These are phyloP conservation scores for Rhodophaea formosa DNA, from an alignment of 2,888 invertebrate genomes.

Conservation along the genomic window DNA sequence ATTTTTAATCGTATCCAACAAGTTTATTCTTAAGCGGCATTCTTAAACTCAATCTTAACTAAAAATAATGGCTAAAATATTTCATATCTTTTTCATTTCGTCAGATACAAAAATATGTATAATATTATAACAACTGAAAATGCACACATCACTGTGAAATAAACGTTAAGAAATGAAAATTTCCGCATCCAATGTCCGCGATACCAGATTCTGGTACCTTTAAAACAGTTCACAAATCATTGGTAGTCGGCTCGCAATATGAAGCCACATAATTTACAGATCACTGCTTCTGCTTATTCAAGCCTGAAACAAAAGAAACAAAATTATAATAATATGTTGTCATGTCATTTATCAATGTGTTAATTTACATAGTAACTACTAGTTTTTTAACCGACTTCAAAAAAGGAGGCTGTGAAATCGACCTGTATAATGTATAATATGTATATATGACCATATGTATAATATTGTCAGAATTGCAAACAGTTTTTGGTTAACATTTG, in stretches of 20 bases:
- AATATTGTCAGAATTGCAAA: no score
- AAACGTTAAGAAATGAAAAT: slow-evolving; percentile 62
- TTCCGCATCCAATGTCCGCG: slow-evolving; percentile 55
- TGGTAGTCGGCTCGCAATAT: slow-evolving; percentile 61
- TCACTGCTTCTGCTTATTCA: slow-evolving; percentile 50
- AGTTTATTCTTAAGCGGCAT: slow-evolving; percentile 73
- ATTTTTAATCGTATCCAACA: slow-evolving; percentile 77
- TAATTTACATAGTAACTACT: no score
- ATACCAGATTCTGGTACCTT: slow-evolving; percentile 59
- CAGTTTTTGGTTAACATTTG: no score
- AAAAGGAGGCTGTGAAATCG: no score
- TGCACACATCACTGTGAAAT: slow-evolving; percentile 70
- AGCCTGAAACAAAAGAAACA: slow-evolving; percentile 53
- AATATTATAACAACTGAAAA: slow-evolving; percentile 72
- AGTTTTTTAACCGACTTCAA: no score
- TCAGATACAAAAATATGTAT: slow-evolving; percentile 77
- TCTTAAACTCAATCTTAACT: slow-evolving; percentile 70
- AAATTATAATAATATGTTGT: not conserved
- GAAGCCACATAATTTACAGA: slow-evolving; percentile 61
- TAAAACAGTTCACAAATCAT: slow-evolving; percentile 68
- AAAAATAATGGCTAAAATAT: slow-evolving; percentile 69
- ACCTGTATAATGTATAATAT: no score
- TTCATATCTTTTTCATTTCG: slow-evolving; percentile 58
- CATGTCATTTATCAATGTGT: no score
- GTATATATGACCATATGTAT: no score